Percentiles rank a stretch among this genome's conserved stretches.
Evolutionary conservation across 1,140 invertebrate genomes (phyloP).

Genomic region (Bilobella aurantiaca): DNA sequence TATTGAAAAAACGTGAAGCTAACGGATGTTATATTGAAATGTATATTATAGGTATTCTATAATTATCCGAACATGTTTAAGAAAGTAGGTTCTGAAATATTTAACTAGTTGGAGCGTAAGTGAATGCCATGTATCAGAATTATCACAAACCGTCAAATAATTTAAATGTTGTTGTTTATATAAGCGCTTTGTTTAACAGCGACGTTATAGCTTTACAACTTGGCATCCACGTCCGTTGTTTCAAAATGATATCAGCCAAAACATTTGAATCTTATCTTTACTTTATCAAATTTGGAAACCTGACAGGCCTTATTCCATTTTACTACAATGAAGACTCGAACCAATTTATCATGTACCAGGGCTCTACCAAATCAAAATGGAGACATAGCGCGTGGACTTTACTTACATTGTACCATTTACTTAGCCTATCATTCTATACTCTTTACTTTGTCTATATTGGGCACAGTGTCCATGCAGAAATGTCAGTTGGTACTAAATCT

Average conservation of each 20-base stretch:
- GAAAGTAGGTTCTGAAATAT: too few species aligned
- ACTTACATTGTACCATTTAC: neutral
- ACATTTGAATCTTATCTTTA: neutral
- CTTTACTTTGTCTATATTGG: neutral
- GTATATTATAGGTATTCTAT: too few species aligned
- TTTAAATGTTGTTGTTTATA: too few species aligned
- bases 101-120: too few species aligned
- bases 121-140: too few species aligned
- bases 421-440: neutral
- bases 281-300: neutral
- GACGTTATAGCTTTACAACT: too few species aligned
- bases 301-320: neutral
- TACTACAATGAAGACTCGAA: neutral
- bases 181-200: too few species aligned
- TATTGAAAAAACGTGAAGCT: too few species aligned
- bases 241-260: neutral
- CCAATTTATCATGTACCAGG: neutral
- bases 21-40: too few species aligned
- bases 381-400: neutral
- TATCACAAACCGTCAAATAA: too few species aligned
- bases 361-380: neutral
- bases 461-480: neutral
- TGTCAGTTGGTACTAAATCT: neutral
- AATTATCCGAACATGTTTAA: too few species aligned
- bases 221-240: too few species aligned